phyloP scores from a whole-genome alignment of 2,888 invertebrate species.

The Nomada goodeniana region DNA sequence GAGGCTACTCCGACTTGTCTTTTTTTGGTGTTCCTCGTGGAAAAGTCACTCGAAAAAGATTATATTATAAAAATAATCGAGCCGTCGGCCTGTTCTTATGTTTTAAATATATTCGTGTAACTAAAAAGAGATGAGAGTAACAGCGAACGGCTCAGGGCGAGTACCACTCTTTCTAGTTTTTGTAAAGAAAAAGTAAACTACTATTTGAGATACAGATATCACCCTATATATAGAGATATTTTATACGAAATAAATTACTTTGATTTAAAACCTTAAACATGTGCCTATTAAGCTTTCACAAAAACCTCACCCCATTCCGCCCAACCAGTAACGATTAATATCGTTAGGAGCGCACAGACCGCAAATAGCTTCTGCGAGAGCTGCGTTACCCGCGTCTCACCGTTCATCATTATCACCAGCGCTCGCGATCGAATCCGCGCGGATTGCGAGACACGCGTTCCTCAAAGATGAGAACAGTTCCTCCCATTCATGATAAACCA shows the following conservation, averaged over 20 bases:
- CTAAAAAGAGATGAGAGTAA: constrained; percentile 9
- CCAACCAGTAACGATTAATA: background rate
- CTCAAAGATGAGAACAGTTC: background rate
- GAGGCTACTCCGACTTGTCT: constrained; percentile 46
- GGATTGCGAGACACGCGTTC: too few relatives aligned
- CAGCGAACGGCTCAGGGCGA: constrained; percentile 73
- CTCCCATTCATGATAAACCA: background rate
- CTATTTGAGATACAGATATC: constrained; percentile 77
- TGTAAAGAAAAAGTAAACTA: constrained; percentile 81
- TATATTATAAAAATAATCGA: constrained; percentile 48
- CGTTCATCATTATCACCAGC: too few relatives aligned
- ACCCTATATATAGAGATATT: constrained; percentile 80
- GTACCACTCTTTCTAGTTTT: constrained; percentile 78
- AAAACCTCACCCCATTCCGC: background rate
- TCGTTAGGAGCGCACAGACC: too few relatives aligned
- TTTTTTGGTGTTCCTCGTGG: constrained; percentile 54
- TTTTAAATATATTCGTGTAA: constrained; percentile 53
- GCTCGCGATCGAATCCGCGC: too few relatives aligned
- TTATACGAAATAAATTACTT: constrained; percentile 80
- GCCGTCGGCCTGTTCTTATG: constrained; percentile 41
- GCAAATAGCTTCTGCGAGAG: background rate
- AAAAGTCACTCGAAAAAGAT: constrained; percentile 57
- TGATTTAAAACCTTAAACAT: constrained; percentile 65
- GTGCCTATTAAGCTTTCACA: background rate
- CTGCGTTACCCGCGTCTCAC: too few relatives aligned